Evolutionary conservation across 1,140 invertebrate genomes (phyloP).

Genomic region (Cardiocondyla obscurior): DNA sequence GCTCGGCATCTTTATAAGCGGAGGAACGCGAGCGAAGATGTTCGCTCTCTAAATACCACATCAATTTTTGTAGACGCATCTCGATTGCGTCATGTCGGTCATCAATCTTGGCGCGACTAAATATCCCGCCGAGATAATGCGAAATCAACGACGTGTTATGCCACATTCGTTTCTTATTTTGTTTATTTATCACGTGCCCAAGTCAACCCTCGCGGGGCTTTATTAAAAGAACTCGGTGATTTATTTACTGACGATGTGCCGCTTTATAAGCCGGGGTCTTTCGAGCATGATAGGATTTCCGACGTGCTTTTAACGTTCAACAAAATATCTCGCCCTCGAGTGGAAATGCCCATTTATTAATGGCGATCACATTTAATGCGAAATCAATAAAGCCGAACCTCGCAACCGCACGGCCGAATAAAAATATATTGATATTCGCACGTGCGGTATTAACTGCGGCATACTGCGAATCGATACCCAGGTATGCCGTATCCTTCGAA

Average conservation of each 20-base stretch:
- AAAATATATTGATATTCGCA: neutral
- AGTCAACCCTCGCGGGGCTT: slow-evolving; percentile 12
- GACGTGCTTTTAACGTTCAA: neutral
- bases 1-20: neutral
- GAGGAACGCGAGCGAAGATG: neutral
- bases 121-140: slow-evolving; percentile 21
- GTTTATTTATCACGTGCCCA: slow-evolving; percentile 13
- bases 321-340: neutral
- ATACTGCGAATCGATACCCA: neutral
- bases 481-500: neutral
- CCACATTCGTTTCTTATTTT: slow-evolving; percentile 12
- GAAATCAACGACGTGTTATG: slow-evolving; percentile 13
- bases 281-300: neutral
- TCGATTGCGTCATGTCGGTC: neutral
- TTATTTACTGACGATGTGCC: slow-evolving; percentile 23
- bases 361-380: slow-evolving; percentile 26
- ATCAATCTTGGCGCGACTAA: slow-evolving; percentile 21
- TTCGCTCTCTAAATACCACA: neutral
- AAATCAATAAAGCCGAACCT: slow-evolving; percentile 22
- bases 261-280: neutral
- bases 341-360: slow-evolving; percentile 15
- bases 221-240: slow-evolving; percentile 25
- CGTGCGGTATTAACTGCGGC: neutral
- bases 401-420: neutral
- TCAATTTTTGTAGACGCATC: slow-evolving; percentile 14